A percentile compares a stretch with the other conserved stretches of the same genome.
Conservation (phyloP, 2,888 invertebrate genomes). For the Brassicogethes aeneus region DNA sequence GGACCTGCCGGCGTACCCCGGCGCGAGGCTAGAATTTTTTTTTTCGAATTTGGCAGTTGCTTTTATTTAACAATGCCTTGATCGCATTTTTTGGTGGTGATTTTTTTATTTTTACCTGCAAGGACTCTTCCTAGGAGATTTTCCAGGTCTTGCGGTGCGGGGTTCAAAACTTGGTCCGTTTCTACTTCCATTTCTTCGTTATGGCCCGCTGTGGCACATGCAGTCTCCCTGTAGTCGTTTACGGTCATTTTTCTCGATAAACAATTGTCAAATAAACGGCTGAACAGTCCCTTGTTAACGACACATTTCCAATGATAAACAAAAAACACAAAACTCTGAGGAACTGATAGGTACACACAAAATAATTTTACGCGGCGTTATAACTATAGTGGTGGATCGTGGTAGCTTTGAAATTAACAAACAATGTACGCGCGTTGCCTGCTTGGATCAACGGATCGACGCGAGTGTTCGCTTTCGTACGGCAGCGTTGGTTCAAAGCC, state of each 20-base stretch:
- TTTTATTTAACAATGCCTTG: too few relatives aligned
- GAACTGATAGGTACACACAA: not conserved
- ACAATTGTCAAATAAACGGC: too few relatives aligned
- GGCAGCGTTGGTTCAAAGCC: not conserved
- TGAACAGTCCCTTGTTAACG: too few relatives aligned
- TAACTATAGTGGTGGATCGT: not conserved
- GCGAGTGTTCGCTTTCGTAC: constrained; percentile 11
- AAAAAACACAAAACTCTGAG: not conserved
- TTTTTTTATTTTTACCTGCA: constrained; percentile 45
- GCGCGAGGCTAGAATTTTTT: constrained; percentile 13
- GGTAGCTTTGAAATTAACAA: too few relatives aligned
- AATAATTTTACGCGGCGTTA: too few relatives aligned
- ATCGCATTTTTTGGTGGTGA: too few relatives aligned
- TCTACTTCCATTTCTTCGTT: constrained; percentile 37
- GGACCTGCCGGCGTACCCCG: constrained; percentile 12
- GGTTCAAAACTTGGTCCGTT: constrained; percentile 30
- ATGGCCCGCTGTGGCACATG: constrained; percentile 40
- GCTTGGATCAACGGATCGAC: constrained; percentile 17
- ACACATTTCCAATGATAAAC: not conserved
- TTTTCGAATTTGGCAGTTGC: not conserved
- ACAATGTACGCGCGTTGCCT: constrained; percentile 19
- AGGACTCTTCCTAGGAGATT: constrained; percentile 49
- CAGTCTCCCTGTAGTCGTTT: constrained; percentile 47
- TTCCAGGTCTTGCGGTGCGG: constrained; percentile 37
- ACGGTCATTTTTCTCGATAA: constrained; percentile 45